Evolutionary conservation across 2,888 invertebrate species (phyloP).

Genomic region (Bugulina stolonifera): DNA sequence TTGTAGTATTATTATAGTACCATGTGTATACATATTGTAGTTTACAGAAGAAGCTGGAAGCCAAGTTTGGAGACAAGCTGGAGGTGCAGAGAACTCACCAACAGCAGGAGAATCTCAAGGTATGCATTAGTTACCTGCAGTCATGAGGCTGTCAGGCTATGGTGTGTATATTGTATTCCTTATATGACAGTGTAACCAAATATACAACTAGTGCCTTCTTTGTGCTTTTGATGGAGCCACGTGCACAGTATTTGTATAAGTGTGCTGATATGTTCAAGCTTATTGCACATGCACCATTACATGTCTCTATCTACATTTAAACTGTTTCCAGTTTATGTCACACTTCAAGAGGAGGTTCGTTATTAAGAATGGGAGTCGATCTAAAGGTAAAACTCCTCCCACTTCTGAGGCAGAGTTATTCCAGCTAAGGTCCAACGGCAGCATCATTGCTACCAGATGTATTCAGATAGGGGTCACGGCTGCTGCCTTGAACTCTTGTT

Average conservation of each 20-base stretch:
- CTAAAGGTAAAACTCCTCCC: slow-evolving; percentile 29
- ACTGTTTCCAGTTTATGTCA: slow-evolving; percentile 68
- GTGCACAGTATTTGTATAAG: too few relatives aligned
- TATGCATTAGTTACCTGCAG: too few relatives aligned
- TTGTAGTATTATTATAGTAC: not conserved
- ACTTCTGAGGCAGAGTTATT: slow-evolving; percentile 66
- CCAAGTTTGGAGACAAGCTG: slow-evolving; percentile 77
- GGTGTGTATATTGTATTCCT: too few relatives aligned
- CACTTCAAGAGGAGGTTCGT: slow-evolving; percentile 93
- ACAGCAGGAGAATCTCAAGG: slow-evolving; percentile 89
- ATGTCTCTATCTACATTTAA: too few relatives aligned
- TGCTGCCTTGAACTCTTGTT: slow-evolving; percentile 83
- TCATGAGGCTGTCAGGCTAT: too few relatives aligned
- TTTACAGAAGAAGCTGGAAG: slow-evolving; percentile 82
- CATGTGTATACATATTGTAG: slow-evolving; percentile 43
- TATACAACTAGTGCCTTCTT: too few relatives aligned
- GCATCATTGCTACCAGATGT: slow-evolving; percentile 82
- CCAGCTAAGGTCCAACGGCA: slow-evolving; percentile 91
- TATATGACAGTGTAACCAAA: too few relatives aligned
- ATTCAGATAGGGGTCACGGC: slow-evolving; percentile 60
- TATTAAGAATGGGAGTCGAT: slow-evolving; percentile 61
- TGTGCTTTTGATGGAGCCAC: too few relatives aligned
- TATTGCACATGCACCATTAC: too few relatives aligned
- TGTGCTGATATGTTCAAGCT: too few relatives aligned
- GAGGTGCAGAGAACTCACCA: slow-evolving; percentile 92